These are phyloP conservation scores for Lutjanus argentimaculatus DNA, from an alignment of 2,797 vertebrate species.

Conservation along the genomic window DNA sequence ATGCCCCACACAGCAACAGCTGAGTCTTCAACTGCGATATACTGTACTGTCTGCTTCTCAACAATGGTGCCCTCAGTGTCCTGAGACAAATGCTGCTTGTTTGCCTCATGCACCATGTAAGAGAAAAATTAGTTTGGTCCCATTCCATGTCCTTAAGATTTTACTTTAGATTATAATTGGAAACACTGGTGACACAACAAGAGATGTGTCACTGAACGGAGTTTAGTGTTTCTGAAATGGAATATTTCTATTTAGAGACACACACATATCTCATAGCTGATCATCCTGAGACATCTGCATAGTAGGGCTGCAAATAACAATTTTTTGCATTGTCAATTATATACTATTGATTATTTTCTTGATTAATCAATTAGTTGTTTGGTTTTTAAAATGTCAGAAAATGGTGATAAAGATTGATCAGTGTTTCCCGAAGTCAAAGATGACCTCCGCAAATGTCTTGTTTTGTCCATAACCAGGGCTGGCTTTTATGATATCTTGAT, in stretches of 20 bases:
- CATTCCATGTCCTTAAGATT: constrained; percentile 25
- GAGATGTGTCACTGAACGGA: not conserved
- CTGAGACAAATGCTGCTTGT: constrained; percentile 78
- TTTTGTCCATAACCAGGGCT: too few species aligned
- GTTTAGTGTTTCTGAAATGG: not conserved
- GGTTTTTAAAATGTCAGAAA: too few species aligned
- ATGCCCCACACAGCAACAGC: constrained; percentile 75
- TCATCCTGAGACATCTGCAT: not conserved
- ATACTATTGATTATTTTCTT: too few species aligned
- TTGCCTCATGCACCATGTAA: constrained; percentile 66
- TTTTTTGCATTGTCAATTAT: too few species aligned
- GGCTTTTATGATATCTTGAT: too few species aligned
- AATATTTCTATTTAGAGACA: not conserved
- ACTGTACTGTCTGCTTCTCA: constrained; percentile 53
- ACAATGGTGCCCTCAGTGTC: constrained; percentile 80
- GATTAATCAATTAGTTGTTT: too few species aligned
- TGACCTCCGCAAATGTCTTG: too few species aligned
- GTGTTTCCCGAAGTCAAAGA: too few species aligned
- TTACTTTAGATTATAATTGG: constrained; percentile 22
- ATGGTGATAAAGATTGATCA: too few species aligned
- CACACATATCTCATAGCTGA: not conserved
- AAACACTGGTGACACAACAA: constrained; percentile 13
- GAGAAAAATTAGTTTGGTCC: constrained; percentile 36
- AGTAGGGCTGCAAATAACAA: too few species aligned
- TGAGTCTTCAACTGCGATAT: constrained; percentile 57